phyloP scores from a whole-genome alignment of 2,888 invertebrate species.

The Lasiommata megera region DNA sequence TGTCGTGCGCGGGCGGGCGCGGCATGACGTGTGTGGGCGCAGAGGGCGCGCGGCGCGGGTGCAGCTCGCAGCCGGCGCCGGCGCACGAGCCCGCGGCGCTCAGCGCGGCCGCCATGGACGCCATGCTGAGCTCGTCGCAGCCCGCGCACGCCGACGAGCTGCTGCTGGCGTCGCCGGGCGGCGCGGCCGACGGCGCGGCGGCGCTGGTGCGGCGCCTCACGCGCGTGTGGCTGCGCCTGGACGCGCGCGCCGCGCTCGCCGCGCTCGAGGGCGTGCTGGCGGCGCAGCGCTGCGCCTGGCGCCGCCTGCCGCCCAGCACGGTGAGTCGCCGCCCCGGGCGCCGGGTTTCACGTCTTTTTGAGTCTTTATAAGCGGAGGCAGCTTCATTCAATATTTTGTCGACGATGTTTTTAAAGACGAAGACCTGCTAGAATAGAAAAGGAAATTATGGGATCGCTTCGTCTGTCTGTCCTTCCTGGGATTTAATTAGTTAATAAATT shows the following conservation, averaged over 20 bases:
- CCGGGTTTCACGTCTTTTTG: too few relatives aligned
- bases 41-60: slow-evolving; percentile 31
- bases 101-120: slow-evolving; percentile 65
- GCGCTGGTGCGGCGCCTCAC: slow-evolving; percentile 93
- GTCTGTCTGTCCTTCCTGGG: too few relatives aligned
- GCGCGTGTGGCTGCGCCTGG: slow-evolving; percentile 91
- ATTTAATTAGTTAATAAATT: too few relatives aligned
- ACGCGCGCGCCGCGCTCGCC: slow-evolving; percentile 84
- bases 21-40: background rate
- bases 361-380: too few relatives aligned
- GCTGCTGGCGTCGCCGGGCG: slow-evolving; percentile 78
- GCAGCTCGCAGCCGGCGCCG: slow-evolving; percentile 41
- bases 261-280: slow-evolving; percentile 84
- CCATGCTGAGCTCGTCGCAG: slow-evolving; percentile 90
- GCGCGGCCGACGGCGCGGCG: slow-evolving; percentile 86
- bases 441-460: too few relatives aligned
- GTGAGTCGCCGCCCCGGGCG: slow-evolving; percentile 50
- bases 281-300: slow-evolving; percentile 62
- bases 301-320: slow-evolving; percentile 44
- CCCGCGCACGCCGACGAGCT: slow-evolving; percentile 92
- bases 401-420: too few relatives aligned
- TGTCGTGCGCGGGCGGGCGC: too few relatives aligned
- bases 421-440: too few relatives aligned
- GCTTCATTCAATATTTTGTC: too few relatives aligned
- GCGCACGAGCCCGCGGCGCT: slow-evolving; percentile 54